Evolutionary conservation across 2,797 vertebrate species (phyloP).

Genomic region (Amphiprion clarkii): DNA sequence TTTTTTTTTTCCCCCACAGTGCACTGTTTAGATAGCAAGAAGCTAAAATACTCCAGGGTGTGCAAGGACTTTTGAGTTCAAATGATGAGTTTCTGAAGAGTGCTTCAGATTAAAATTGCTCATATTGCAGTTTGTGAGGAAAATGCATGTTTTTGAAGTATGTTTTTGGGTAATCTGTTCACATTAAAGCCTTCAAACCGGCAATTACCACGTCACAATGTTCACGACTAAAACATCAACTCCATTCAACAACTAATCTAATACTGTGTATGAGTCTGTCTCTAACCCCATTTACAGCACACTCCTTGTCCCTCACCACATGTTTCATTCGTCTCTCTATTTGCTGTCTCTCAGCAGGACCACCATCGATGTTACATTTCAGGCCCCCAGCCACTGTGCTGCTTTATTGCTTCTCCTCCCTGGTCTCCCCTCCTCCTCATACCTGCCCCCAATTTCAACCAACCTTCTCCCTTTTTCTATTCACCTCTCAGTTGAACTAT

Average conservation of each 20-base stretch:
- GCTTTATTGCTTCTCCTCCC: slow-evolving; percentile 26
- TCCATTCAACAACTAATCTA: neutral
- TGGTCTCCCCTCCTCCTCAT: neutral
- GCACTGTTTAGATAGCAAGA: slow-evolving; percentile 11
- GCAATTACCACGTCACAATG: neutral
- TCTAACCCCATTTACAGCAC: neutral
- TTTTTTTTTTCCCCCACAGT: neutral
- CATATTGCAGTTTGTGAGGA: too few species aligned
- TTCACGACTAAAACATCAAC: neutral
- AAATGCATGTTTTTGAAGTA: too few species aligned
- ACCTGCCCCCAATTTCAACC: slow-evolving; percentile 20
- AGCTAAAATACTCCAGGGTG: neutral
- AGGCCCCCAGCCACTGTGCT: neutral
- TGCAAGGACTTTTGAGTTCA: neutral
- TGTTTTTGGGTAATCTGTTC: too few species aligned
- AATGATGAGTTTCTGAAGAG: neutral
- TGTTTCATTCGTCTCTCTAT: slow-evolving; percentile 7
- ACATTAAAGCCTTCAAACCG: neutral
- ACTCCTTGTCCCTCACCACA: neutral
- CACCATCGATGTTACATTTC: slow-evolving; percentile 8
- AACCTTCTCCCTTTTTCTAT: neutral
- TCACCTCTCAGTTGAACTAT: neutral
- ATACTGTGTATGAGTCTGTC: neutral
- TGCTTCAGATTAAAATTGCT: neutral
- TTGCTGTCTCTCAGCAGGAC: slow-evolving; percentile 20